Base-by-base conservation (phyloP, 2,888 invertebrate species). In the Caenorhabditis becei region DNA sequence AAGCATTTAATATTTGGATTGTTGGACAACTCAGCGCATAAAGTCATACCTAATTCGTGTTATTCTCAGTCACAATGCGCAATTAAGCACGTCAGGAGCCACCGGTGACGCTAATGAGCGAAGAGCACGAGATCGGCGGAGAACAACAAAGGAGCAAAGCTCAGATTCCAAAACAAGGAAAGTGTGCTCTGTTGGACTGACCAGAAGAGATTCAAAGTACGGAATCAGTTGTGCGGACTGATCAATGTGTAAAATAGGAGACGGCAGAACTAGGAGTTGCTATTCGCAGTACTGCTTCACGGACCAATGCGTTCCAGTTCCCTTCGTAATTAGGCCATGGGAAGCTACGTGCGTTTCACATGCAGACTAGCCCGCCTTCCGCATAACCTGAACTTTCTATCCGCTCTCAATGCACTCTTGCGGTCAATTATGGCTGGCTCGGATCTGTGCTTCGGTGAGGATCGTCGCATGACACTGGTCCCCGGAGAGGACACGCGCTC, bases 291-390 rank as follows among this genome's bases (percentile, higher is more conserved):
- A 58, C 1, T 14, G 23, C 16, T 63, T 63, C 49, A 37, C 65
- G 53, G 65, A 14, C 49, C 65, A 53, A 11, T 20, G 49, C 11
- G 28, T 62, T 24, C 28, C 18, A 18, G 51, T n/a, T 35, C 20
- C n/a, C 18, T 18, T 23, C 18, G 4, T 26, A 23, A 47, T 65
- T 14, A 44, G 26, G 8, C 16, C 8, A 41, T 10, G n/a, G 28
- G 26, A 28, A 26, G 53, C 20, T 63, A 63, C 63, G 63, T 63
- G 63, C 47, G 16, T 51, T 51, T 65, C 65, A 35, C 65, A 53
- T 51, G 49, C 51, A 4, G 4, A 35, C 23, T 24, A 24, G n/a
- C 16, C 7, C 24, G 10, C 18, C 18, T 51, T 26, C 14, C n/a
- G 7, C 7, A 10, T 23, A n/a, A 18, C 5, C 49, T 51, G 32